Percentiles rank a stretch among this genome's conserved stretches.
Conservation (phyloP, 2,888 invertebrate species). For the Thymelicus acteon region DNA sequence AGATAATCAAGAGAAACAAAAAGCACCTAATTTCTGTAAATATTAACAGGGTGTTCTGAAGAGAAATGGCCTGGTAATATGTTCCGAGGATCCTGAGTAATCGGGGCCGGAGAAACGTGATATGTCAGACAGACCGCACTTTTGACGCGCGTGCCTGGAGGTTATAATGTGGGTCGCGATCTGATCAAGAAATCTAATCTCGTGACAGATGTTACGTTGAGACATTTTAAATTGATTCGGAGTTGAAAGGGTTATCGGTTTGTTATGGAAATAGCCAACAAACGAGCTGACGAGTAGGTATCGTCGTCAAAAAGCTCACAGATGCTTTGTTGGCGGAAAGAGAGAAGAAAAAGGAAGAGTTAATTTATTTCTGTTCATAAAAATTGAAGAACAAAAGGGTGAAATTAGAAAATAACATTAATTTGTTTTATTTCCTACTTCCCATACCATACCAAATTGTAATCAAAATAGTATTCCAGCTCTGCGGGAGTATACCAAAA, state of each 20-base stretch:
- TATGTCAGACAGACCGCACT: slow-evolving; percentile 25
- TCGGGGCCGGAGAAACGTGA: slow-evolving; percentile 22
- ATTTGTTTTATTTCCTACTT: too few species aligned
- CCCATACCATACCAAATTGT: too few species aligned
- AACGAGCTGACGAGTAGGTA: too few species aligned
- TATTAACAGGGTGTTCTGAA: background rate
- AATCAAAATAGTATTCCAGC: too few species aligned
- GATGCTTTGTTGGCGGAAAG: too few species aligned
- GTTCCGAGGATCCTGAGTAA: slow-evolving; percentile 27
- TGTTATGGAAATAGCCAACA: too few species aligned
- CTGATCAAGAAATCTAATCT: slow-evolving; percentile 7
- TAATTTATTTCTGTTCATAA: too few species aligned
- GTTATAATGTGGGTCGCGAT: slow-evolving; percentile 8
- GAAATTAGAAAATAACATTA: too few species aligned
- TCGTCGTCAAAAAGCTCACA: too few species aligned
- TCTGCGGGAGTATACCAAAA: background rate
- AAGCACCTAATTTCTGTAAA: background rate
- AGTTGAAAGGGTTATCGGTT: background rate
- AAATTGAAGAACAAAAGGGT: too few species aligned
- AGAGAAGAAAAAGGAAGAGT: too few species aligned
- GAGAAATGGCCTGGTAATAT: slow-evolving; percentile 3
- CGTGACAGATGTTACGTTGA: slow-evolving; percentile 1
- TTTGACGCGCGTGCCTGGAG: slow-evolving; percentile 17
- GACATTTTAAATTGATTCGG: slow-evolving; percentile 7
- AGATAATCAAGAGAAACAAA: background rate